Percentiles rank a stretch among this genome's conserved stretches.
These are phyloP conservation scores for Indri indri DNA, from an alignment of 2,113 vertebrate species.

Conservation along the genomic window DNA sequence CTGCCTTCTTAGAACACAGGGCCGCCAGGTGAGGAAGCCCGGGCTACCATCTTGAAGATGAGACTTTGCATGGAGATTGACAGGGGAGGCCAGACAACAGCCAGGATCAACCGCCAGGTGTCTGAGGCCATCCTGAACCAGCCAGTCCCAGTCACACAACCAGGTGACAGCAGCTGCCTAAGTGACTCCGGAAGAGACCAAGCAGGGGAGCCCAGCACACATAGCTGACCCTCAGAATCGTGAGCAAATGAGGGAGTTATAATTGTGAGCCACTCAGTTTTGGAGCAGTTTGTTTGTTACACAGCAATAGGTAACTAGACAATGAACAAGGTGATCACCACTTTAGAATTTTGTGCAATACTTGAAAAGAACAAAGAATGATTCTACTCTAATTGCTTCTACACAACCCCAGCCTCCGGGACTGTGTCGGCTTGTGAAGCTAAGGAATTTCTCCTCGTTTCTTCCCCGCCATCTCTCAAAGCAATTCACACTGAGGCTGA, in stretches of 20 bases:
- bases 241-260: background rate
- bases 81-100: background rate
- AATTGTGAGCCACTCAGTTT: background rate
- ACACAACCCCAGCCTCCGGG: background rate
- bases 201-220: background rate
- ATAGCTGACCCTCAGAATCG: background rate
- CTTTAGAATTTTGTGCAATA: background rate
- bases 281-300: background rate
- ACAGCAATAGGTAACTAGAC: background rate
- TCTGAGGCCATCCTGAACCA: background rate
- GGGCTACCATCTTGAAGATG: background rate
- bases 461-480: background rate
- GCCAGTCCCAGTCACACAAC: background rate
- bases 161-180: background rate
- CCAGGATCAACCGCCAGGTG: background rate
- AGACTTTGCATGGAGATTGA: background rate
- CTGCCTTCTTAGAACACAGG: background rate
- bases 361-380: background rate
- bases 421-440: background rate
- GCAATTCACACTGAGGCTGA: background rate
- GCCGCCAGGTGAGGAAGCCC: background rate
- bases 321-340: background rate
- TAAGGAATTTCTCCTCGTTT: slow-evolving; percentile 44
- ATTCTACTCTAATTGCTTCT: background rate
- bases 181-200: background rate